Conservation (phyloP, 1,140 invertebrate species). For the Dendroctonus ponderosae region DNA sequence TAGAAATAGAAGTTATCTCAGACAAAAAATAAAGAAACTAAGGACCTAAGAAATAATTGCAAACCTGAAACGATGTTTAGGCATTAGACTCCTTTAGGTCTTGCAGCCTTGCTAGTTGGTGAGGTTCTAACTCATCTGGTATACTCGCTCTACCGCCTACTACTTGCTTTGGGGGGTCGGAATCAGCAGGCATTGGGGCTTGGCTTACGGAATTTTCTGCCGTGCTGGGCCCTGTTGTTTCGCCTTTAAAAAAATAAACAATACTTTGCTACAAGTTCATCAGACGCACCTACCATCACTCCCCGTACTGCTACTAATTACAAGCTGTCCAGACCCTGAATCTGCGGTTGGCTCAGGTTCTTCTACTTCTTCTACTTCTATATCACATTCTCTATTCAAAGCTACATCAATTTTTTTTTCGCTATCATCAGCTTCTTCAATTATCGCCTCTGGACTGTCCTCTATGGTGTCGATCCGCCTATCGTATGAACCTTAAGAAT, state of each 20-base stretch:
- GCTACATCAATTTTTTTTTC: slow-evolving; percentile 7
- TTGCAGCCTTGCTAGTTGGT: slow-evolving; percentile 78
- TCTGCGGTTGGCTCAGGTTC: slow-evolving; percentile 51
- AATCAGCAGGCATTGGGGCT: slow-evolving; percentile 41
- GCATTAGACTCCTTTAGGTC: slow-evolving; percentile 86
- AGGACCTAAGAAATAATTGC: not conserved
- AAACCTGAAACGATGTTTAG: slow-evolving; percentile 51
- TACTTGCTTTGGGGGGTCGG: slow-evolving; percentile 61
- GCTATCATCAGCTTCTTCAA: slow-evolving; percentile 23
- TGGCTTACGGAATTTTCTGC: slow-evolving; percentile 60
- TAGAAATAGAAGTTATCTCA: not conserved
- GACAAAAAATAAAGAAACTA: not conserved
- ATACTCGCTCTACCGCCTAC: slow-evolving; percentile 73
- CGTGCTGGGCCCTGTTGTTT: slow-evolving; percentile 61
- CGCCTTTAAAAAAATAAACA: slow-evolving; percentile 44
- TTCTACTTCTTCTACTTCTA: slow-evolving; percentile 43
- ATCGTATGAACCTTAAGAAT: not conserved
- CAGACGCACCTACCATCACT: slow-evolving; percentile 49
- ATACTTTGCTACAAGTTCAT: not conserved
- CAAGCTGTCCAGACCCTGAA: slow-evolving; percentile 58
- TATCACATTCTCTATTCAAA: slow-evolving; percentile 29
- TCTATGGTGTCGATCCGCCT: slow-evolving; percentile 34
- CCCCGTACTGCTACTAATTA: slow-evolving; percentile 60
- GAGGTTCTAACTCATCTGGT: slow-evolving; percentile 80
- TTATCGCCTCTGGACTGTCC: slow-evolving; percentile 24